Percentiles rank a stretch among this genome's conserved stretches.
Evolutionary conservation across 2,113 vertebrate species (phyloP).

Genomic region (Lonchura striata): DNA sequence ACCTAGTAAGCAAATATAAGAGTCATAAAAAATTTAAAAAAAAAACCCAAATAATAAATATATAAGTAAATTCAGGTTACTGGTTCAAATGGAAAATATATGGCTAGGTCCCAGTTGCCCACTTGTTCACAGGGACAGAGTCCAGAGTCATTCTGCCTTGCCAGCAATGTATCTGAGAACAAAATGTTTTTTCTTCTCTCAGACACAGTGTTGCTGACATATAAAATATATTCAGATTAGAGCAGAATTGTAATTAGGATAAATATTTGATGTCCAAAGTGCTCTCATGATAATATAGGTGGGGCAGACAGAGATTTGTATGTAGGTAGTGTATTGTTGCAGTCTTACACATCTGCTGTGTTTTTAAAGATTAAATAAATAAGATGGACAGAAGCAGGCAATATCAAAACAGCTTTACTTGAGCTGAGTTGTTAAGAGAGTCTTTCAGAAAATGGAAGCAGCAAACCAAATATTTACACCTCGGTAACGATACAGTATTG

Average conservation of each 20-base stretch:
- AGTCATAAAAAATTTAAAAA: background rate
- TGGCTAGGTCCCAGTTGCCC: background rate
- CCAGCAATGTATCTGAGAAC: background rate
- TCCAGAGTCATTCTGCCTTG: background rate
- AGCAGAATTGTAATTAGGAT: slow-evolving; percentile 58
- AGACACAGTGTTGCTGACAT: background rate
- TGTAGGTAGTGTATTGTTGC: background rate
- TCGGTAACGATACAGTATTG: background rate
- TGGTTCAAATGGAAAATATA: background rate
- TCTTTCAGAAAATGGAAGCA: slow-evolving; percentile 35
- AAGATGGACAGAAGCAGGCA: background rate
- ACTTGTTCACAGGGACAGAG: background rate
- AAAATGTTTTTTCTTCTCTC: background rate
- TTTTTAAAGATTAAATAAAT: slow-evolving; percentile 30
- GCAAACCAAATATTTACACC: slow-evolving; percentile 38
- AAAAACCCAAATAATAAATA: background rate
- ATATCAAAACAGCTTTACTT: slow-evolving; percentile 5
- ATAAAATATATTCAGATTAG: slow-evolving; percentile 51
- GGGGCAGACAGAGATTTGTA: slow-evolving; percentile 13
- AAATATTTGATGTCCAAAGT: slow-evolving; percentile 60
- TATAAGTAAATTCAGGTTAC: background rate
- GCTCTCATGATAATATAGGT: background rate
- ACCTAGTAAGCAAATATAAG: background rate
- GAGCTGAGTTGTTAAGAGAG: background rate
- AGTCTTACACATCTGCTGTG: background rate